Evolutionary conservation across 2,113 vertebrate genomes (phyloP).

Genomic region (Sebastes schlegelii): DNA sequence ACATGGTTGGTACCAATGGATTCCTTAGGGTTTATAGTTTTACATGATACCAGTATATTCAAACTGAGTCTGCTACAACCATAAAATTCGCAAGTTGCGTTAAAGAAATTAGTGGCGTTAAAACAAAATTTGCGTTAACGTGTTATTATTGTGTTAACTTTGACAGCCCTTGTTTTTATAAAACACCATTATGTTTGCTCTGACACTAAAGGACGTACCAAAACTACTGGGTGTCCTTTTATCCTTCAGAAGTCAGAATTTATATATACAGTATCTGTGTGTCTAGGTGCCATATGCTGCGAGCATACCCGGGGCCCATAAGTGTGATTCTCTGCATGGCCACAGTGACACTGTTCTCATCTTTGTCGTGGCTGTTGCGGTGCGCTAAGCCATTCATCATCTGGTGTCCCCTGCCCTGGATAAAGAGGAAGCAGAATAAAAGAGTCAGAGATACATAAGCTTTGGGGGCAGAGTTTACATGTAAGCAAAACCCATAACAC

Average conservation of each 20-base stretch:
- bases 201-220: not conserved
- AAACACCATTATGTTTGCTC: not conserved
- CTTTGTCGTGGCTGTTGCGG: constrained; percentile 62
- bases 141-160: too few species aligned
- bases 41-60: too few species aligned
- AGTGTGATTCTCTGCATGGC: constrained; percentile 85
- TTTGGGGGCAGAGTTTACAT: not conserved
- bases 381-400: constrained; percentile 64
- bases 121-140: too few species aligned
- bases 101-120: too few species aligned
- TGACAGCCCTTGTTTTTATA: not conserved
- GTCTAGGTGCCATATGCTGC: not conserved
- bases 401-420: constrained; percentile 70
- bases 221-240: not conserved
- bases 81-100: too few species aligned
- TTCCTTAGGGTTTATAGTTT: too few species aligned
- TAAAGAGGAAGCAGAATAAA: constrained; percentile 19
- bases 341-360: constrained; percentile 76
- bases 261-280: not conserved
- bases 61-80: too few species aligned
- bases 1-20: too few species aligned
- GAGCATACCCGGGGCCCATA: constrained; percentile 88
- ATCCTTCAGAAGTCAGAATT: not conserved
- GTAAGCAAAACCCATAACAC: not conserved
- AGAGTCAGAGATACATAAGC: not conserved